Conservation (phyloP, 2,888 invertebrate genomes). For the Zaprionus bogoriensis region DNA sequence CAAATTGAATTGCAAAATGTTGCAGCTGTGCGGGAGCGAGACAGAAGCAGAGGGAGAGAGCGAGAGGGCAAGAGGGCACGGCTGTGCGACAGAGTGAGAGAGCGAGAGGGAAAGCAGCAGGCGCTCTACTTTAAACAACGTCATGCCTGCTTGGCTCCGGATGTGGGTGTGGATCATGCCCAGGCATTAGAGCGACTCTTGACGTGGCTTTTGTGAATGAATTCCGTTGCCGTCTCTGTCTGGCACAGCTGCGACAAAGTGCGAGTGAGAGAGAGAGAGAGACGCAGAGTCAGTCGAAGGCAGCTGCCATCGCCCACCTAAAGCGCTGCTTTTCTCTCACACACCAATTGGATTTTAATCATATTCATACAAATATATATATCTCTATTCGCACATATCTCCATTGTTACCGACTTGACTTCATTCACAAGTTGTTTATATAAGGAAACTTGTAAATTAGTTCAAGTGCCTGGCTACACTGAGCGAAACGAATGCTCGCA, state of each 20-base stretch:
- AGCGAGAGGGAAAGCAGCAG: constrained; percentile 3
- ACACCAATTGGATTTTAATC: constrained; percentile 67
- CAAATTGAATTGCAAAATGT: constrained; percentile 76
- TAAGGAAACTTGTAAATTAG: constrained; percentile 75
- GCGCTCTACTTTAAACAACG: constrained; percentile 69
- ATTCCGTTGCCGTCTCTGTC: constrained; percentile 42
- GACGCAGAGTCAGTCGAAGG: constrained; percentile 1
- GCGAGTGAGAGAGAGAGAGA: constrained; percentile 17
- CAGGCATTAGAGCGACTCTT: constrained; percentile 50
- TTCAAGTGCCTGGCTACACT: constrained; percentile 63
- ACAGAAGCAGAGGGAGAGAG: constrained; percentile 4
- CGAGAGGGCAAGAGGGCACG: not conserved
- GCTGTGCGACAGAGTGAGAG: constrained; percentile 2
- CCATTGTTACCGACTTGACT: constrained; percentile 31
- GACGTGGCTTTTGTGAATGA: constrained; percentile 69
- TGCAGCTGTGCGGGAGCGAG: constrained; percentile 76
- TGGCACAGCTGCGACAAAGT: constrained; percentile 12
- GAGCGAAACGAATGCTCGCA: constrained; percentile 52
- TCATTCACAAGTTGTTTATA: constrained; percentile 71
- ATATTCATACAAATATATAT: constrained; percentile 51
- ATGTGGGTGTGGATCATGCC: constrained; percentile 69
- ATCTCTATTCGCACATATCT: not conserved
- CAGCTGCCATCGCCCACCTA: constrained; percentile 61
- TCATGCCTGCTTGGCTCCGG: constrained; percentile 25
- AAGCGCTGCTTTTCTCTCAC: constrained; percentile 46